These are phyloP conservation scores for Actinemys pallida DNA, from an alignment of 2,113 vertebrate species.

Conservation along the genomic window DNA sequence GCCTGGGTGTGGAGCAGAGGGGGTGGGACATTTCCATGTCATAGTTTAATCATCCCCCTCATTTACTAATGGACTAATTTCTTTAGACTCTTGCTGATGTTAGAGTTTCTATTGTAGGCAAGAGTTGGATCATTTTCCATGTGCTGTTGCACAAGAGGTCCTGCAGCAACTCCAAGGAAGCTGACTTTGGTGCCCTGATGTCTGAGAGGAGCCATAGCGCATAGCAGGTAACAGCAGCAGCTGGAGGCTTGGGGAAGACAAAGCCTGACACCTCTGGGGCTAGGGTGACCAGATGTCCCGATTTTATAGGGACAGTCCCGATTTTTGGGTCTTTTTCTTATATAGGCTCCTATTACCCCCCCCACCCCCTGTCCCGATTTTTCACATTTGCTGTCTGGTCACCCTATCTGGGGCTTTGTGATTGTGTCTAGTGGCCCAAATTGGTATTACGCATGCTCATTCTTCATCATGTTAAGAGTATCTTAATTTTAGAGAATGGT, in stretches of 20 bases:
- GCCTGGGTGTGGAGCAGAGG: too few species aligned
- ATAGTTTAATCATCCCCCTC: constrained; percentile 22
- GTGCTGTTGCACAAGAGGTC: neutral
- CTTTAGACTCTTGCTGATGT: neutral
- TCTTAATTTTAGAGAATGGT: constrained; percentile 2
- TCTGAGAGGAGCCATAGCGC: neutral
- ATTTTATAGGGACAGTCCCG: too few species aligned
- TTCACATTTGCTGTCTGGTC: too few species aligned
- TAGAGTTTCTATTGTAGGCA: constrained; percentile 12
- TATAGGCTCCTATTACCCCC: too few species aligned
- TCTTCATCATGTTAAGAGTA: neutral
- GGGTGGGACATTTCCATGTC: neutral
- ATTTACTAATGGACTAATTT: constrained; percentile 66
- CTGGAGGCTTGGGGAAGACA: neutral
- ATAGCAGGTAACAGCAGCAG: neutral
- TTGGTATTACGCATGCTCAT: neutral
- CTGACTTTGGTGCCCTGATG: neutral
- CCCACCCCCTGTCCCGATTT: too few species aligned
- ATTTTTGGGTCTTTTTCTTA: too few species aligned
- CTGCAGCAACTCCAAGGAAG: neutral
- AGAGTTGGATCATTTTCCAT: neutral
- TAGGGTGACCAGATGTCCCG: neutral
- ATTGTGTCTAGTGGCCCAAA: neutral
- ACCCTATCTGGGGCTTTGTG: neutral
- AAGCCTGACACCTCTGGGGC: neutral